Conservation (phyloP, 1,140 invertebrate genomes). For the Laodelphax striatellus region DNA sequence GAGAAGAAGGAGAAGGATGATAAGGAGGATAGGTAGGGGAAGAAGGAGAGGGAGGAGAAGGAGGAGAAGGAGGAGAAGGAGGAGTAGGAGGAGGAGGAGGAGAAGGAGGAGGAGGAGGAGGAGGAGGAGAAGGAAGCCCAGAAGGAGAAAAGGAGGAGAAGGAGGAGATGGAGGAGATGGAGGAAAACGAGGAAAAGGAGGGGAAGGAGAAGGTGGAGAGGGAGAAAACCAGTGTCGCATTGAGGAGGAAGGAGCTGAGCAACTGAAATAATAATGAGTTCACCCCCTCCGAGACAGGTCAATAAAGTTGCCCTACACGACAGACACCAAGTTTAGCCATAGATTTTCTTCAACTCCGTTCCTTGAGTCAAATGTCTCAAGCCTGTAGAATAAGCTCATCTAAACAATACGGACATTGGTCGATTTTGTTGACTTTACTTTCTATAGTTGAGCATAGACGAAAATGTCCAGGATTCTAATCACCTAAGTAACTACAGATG, state of each 20-base stretch:
- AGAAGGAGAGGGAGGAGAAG: background rate
- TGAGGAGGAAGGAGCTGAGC: background rate
- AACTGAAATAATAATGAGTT: background rate
- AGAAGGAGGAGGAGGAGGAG: background rate
- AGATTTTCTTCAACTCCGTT: too few relatives aligned
- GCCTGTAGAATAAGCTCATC: too few relatives aligned
- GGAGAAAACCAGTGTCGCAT: background rate
- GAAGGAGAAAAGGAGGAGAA: background rate
- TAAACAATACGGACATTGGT: too few relatives aligned
- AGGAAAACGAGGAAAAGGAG: background rate
- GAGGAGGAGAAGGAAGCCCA: background rate
- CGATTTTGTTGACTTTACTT: too few relatives aligned
- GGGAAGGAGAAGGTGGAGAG: background rate
- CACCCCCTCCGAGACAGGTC: background rate
- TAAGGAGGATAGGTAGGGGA: slow-evolving; percentile 26
- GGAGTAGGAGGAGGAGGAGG: background rate
- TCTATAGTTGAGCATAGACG: too few relatives aligned
- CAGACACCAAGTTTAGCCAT: too few relatives aligned
- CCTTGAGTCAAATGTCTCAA: too few relatives aligned
- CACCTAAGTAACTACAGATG: too few relatives aligned
- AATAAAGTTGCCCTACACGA: background rate
- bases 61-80: background rate
- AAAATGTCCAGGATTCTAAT: too few relatives aligned
- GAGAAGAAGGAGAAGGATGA: slow-evolving; percentile 17
- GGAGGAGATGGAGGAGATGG: background rate